phyloP scores from a whole-genome alignment of 2,888 invertebrate species.

The Orthosia cruda region DNA sequence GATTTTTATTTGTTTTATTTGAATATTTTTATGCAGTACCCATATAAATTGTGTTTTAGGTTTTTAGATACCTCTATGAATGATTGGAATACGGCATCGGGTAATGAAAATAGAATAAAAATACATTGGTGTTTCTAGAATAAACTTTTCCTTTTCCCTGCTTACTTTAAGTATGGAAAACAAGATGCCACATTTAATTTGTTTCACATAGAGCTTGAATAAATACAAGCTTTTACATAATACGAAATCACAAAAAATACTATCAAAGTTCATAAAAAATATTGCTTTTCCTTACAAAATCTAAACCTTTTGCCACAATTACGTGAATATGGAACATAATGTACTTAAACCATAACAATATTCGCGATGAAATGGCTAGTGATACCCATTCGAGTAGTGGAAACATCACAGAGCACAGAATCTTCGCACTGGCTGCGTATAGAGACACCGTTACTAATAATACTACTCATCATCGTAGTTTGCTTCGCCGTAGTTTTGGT shows the following conservation, averaged over 20 bases:
- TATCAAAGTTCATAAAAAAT: too few relatives aligned
- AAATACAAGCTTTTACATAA: neutral
- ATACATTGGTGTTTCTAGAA: neutral
- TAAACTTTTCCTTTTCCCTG: too few relatives aligned
- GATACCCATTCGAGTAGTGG: slow-evolving; percentile 46
- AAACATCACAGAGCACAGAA: slow-evolving; percentile 10
- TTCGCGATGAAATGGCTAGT: slow-evolving; percentile 25
- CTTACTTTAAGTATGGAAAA: too few relatives aligned
- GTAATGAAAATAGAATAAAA: neutral
- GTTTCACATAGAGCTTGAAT: too few relatives aligned
- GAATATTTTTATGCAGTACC: slow-evolving; percentile 26
- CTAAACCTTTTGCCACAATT: neutral
- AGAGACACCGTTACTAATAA: too few relatives aligned
- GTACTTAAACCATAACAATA: slow-evolving; percentile 22
- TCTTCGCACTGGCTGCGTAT: neutral
- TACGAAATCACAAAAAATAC: neutral
- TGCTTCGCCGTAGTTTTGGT: too few relatives aligned
- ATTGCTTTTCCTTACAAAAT: neutral
- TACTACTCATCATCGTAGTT: too few relatives aligned
- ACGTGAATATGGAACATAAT: neutral
- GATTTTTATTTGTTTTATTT: slow-evolving; percentile 41
- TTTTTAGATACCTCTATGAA: slow-evolving; percentile 18
- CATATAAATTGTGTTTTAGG: slow-evolving; percentile 20
- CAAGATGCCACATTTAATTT: too few relatives aligned
- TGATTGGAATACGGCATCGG: neutral